These are phyloP conservation scores for Thermophis baileyi DNA, from an alignment of 2,113 vertebrate species.

Conservation along the genomic window DNA sequence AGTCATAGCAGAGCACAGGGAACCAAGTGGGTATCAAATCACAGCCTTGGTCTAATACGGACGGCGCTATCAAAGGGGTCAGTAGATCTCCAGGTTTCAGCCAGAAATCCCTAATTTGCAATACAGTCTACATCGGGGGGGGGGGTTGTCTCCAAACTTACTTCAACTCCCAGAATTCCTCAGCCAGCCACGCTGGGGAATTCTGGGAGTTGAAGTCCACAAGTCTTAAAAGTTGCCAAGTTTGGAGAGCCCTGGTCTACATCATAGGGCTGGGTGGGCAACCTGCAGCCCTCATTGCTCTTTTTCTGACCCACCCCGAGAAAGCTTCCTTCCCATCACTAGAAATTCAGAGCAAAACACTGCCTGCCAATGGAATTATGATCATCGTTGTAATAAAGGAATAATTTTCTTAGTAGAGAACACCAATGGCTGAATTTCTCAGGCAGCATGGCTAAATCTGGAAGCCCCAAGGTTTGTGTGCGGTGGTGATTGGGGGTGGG, in stretches of 20 bases:
- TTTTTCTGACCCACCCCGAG: background rate
- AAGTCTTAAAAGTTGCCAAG: background rate
- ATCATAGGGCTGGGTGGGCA: background rate
- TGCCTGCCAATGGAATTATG: background rate
- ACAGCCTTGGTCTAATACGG: background rate
- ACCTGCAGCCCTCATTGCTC: background rate
- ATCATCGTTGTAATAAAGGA: background rate
- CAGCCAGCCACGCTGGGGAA: background rate
- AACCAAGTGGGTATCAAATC: background rate
- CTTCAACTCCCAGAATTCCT: background rate
- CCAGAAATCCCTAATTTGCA: background rate
- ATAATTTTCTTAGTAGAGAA: background rate
- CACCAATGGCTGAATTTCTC: background rate
- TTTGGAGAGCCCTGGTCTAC: background rate
- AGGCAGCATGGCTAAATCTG: background rate
- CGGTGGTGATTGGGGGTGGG: background rate
- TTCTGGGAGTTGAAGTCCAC: background rate
- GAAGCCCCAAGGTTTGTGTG: background rate
- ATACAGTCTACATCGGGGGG: background rate
- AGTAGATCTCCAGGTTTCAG: background rate
- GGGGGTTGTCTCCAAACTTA: background rate
- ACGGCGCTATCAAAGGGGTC: background rate
- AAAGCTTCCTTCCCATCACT: background rate
- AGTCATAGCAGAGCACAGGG: background rate
- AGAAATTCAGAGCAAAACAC: background rate